These are phyloP conservation scores for Eurystomus gularis DNA, from an alignment of 2,113 vertebrate genomes.

Conservation along the genomic window DNA sequence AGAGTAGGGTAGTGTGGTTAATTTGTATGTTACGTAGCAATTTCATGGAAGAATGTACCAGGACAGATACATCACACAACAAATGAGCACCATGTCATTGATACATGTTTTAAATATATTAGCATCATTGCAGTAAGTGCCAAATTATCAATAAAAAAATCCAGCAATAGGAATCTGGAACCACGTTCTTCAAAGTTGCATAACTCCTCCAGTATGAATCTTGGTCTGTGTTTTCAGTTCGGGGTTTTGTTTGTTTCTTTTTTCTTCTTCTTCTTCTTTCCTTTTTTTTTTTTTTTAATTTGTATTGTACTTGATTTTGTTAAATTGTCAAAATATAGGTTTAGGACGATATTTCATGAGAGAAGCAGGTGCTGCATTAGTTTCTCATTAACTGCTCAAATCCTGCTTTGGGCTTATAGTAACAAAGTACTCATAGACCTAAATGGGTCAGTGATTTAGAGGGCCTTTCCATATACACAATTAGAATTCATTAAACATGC, in stretches of 20 bases:
- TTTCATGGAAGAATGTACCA: constrained; percentile 77
- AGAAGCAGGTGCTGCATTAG: constrained; percentile 71
- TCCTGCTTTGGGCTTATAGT: constrained; percentile 61
- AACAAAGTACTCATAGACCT: constrained; percentile 60
- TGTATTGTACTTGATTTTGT: constrained; percentile 41
- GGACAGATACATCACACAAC: constrained; percentile 72
- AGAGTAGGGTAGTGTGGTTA: constrained; percentile 92
- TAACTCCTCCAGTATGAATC: not conserved
- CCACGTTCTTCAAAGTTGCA: not conserved
- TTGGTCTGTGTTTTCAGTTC: not conserved
- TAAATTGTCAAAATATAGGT: constrained; percentile 39
- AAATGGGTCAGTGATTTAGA: constrained; percentile 59
- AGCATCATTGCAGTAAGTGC: not conserved
- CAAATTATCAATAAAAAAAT: constrained; percentile 48
- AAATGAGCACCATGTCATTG: constrained; percentile 62
- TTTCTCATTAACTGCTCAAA: constrained; percentile 76
- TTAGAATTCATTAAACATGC: constrained; percentile 67
- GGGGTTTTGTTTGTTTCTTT: not conserved
- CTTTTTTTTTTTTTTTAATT: not conserved
- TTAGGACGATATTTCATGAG: constrained; percentile 53
- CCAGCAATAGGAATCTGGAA: not conserved
- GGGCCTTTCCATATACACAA: constrained; percentile 56
- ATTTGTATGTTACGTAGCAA: constrained; percentile 88
- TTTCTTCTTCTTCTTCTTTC: too few relatives aligned
- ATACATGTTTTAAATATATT: constrained; percentile 56